Conservation (phyloP, 2,113 vertebrate genomes). For the Pogona vitticeps region DNA sequence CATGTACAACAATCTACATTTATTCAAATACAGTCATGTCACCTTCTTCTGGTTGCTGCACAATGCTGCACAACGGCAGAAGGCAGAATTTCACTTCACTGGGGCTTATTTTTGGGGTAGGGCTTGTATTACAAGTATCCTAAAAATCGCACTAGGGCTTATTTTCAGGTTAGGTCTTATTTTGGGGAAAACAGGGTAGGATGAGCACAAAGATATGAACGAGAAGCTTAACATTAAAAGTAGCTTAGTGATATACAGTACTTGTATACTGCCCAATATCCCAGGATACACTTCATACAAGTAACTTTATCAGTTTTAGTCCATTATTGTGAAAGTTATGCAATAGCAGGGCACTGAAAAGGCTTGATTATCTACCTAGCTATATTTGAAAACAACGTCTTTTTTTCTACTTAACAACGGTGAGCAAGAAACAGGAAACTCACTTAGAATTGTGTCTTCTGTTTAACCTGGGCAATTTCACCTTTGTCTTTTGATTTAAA, state of each 20-base stretch:
- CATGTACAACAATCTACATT: no score
- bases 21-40: no score
- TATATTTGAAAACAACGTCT: slow-evolving; percentile 4
- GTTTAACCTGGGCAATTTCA: background rate
- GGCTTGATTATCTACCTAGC: background rate
- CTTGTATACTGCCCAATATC: slow-evolving; percentile 54
- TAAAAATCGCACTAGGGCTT: no score
- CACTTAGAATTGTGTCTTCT: slow-evolving; percentile 50
- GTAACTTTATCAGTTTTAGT: slow-evolving; percentile 51
- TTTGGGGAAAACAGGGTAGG: no score
- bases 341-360: slow-evolving; percentile 34
- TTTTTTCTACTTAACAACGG: slow-evolving; percentile 12
- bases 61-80: no score
- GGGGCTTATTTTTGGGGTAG: no score
- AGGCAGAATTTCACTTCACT: no score
- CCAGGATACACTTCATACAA: slow-evolving; percentile 57
- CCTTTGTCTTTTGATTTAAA: background rate
- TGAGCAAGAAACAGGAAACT: slow-evolving; percentile 9
- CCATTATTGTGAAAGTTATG: slow-evolving; percentile 35
- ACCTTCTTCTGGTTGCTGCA: no score
- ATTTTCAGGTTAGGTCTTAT: no score
- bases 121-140: no score
- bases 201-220: slow-evolving; percentile 24
- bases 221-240: slow-evolving; percentile 40
- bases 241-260: slow-evolving; percentile 50